Conservation (phyloP, 2,888 invertebrate genomes). For the Drosophila kambysellisi region DNA sequence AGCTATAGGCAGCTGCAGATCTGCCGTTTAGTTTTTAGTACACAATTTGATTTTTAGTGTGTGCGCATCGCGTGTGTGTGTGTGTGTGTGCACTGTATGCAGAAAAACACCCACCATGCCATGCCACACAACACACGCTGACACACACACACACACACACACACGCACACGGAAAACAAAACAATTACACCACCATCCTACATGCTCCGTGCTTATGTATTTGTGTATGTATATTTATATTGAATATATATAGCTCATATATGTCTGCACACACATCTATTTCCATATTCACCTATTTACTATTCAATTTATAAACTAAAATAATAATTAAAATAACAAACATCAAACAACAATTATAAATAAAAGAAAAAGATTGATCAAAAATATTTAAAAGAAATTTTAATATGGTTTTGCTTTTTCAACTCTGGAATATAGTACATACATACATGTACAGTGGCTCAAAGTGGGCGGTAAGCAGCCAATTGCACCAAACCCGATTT, state of each 20-base stretch:
- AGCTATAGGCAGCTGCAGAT: conserved; percentile 72
- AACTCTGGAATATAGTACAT: neutral
- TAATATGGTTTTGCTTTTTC: neutral
- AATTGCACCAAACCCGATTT: too few relatives aligned
- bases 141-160: conserved; percentile 8
- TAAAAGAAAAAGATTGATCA: conserved; percentile 35
- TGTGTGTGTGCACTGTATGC: neutral
- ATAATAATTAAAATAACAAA: conserved; percentile 39
- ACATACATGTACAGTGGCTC: too few relatives aligned
- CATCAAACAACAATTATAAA: conserved; percentile 42
- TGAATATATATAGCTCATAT: conserved; percentile 55
- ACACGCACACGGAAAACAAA: conserved; percentile 3
- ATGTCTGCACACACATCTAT: conserved; percentile 28
- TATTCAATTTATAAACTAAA: conserved; percentile 45
- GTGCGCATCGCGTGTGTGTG: conserved; percentile 14
- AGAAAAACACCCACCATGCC: conserved; percentile 4
- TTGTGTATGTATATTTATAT: conserved; percentile 49
- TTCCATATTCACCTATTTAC: conserved; percentile 40
- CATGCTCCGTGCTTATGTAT: conserved; percentile 33
- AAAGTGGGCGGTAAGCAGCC: too few relatives aligned
- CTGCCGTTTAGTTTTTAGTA: conserved; percentile 77
- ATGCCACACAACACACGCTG: conserved; percentile 13
- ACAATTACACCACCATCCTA: conserved; percentile 6
- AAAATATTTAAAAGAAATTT: conserved; percentile 23
- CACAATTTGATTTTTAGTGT: conserved; percentile 61